A percentile compares a stretch with the other conserved stretches of the same genome.
These are phyloP conservation scores for Ditylenchus dipsaci DNA, from an alignment of 1,140 invertebrate genomes.

Conservation along the genomic window DNA sequence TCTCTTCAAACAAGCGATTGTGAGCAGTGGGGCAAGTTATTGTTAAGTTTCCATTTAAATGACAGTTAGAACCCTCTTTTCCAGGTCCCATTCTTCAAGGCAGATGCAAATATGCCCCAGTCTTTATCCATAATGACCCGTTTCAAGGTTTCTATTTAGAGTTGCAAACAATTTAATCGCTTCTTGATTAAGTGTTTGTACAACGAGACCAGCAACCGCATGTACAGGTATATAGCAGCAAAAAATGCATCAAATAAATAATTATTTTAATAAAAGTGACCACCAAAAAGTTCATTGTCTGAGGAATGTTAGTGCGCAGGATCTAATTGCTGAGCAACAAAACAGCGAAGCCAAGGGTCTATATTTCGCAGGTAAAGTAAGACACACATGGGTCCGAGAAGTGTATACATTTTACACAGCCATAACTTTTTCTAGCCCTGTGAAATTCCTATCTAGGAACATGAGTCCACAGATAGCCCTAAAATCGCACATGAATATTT, in stretches of 20 bases:
- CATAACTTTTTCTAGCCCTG: too few relatives aligned
- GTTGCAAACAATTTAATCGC: too few relatives aligned
- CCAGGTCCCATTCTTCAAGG: too few relatives aligned
- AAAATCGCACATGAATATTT: too few relatives aligned
- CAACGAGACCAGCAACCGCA: not conserved
- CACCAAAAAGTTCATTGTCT: not conserved
- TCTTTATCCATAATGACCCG: too few relatives aligned
- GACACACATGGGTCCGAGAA: conserved; percentile 4
- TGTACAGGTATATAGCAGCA: not conserved
- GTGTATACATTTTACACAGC: conserved; percentile 10
- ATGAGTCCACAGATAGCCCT: too few relatives aligned
- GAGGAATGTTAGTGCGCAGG: not conserved
- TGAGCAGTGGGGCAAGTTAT: conserved; percentile 7
- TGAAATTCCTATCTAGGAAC: too few relatives aligned
- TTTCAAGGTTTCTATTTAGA: too few relatives aligned
- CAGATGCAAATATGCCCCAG: too few relatives aligned
- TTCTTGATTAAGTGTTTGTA: not conserved
- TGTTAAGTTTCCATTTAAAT: not conserved
- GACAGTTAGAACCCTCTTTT: too few relatives aligned
- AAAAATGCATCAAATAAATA: not conserved
- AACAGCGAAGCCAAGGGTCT: not conserved
- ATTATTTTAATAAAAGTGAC: not conserved
- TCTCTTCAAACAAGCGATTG: conserved; percentile 12
- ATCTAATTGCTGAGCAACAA: not conserved
- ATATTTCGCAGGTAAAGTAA: conserved; percentile 9